These are phyloP conservation scores for Phalanger gymnotis DNA, from an alignment of 2,797 vertebrate species.

Conservation along the genomic window DNA sequence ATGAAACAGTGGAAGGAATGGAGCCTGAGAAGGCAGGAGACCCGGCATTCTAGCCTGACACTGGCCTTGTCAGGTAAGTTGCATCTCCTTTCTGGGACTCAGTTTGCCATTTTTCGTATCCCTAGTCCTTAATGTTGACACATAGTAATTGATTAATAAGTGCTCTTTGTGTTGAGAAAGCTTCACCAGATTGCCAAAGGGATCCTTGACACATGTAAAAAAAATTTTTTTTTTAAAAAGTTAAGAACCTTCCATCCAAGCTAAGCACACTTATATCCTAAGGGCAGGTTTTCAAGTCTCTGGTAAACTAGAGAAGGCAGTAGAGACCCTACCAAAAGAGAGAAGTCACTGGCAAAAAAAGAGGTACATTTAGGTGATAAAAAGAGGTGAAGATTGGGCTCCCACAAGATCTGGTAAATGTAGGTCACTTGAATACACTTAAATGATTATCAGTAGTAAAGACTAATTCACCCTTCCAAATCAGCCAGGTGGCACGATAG, in stretches of 20 bases:
- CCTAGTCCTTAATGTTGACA: neutral
- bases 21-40: neutral
- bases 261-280: neutral
- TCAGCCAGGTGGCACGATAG: neutral
- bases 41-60: neutral
- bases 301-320: no score
- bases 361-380: no score
- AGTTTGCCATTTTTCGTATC: neutral
- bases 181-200: neutral
- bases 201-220: neutral
- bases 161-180: neutral
- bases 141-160: neutral
- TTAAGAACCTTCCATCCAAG: neutral
- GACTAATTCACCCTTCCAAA: neutral
- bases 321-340: no score
- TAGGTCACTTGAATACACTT: neutral
- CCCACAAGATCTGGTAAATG: neutral
- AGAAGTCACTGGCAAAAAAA: no score
- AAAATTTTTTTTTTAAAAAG: neutral
- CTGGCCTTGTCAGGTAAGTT: neutral
- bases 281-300: neutral
- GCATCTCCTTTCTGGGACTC: neutral
- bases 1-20: neutral
- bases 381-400: no score
- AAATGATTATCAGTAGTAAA: neutral